phyloP scores from a whole-genome alignment of 1,140 invertebrate genomes.

The Contarinia nasturtii region DNA sequence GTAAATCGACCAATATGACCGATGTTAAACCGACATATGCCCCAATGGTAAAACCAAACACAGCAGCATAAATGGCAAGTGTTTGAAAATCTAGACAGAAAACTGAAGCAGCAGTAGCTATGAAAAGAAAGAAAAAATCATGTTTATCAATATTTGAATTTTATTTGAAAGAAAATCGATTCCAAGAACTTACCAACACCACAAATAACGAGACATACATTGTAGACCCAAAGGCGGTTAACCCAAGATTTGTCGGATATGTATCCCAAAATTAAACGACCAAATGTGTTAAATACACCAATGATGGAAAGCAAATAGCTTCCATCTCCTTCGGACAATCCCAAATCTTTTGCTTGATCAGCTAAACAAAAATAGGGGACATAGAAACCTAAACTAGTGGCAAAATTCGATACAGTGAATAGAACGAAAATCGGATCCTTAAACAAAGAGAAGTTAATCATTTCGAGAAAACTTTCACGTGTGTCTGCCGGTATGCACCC shows the following conservation, averaged over 20 bases:
- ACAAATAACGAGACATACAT: constrained; percentile 63
- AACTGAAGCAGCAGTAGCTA: constrained; percentile 61
- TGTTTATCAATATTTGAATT: background rate
- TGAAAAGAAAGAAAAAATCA: constrained; percentile 19
- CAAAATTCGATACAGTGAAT: constrained; percentile 84
- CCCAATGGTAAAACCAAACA: constrained; percentile 77
- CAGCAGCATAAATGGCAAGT: constrained; percentile 54
- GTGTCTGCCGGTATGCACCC: constrained; percentile 34
- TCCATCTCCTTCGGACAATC: constrained; percentile 32
- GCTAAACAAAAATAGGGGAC: constrained; percentile 77
- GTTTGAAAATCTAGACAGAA: constrained; percentile 46
- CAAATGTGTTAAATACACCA: constrained; percentile 75
- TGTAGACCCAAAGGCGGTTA: constrained; percentile 77
- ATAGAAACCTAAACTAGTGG: constrained; percentile 92
- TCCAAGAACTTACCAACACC: constrained; percentile 54
- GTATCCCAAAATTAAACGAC: constrained; percentile 67
- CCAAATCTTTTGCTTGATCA: constrained; percentile 37
- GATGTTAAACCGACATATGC: constrained; percentile 87
- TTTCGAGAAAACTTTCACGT: constrained; percentile 50
- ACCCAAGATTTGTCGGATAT: constrained; percentile 73
- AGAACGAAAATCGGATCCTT: constrained; percentile 74
- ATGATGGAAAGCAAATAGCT: constrained; percentile 56
- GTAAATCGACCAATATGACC: constrained; percentile 68
- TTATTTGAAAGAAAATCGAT: background rate
- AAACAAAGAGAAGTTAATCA: constrained; percentile 70